Base-by-base conservation (phyloP, 35 echinoderm and acorn worm species). In the Apostichopus parvimensis region DNA sequence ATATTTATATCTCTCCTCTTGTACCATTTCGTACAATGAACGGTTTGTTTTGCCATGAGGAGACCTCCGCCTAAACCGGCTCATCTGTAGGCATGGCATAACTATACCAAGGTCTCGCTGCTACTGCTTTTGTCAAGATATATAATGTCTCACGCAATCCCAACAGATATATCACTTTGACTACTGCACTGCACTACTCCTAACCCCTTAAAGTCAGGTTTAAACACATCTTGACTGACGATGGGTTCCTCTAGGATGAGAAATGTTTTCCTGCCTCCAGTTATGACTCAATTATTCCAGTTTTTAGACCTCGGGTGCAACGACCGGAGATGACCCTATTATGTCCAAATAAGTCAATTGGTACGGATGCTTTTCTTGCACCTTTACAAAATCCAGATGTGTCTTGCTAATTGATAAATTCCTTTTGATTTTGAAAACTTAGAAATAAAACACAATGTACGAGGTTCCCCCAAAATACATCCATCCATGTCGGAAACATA, bases 41-140 rank as follows among this genome's bases (percentile, higher is more conserved):
- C 81, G 20, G 81, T 84, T 84, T 84, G 81, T 58, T 84, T 84
- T 84, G 81, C 81, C 81, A 84, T 20, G 81, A 20, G 54, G 81
- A 58, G n/a, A 84, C 21, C 56, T 56, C 52, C 55, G 55, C 57
- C 56, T 5, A 9, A 84, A 84, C 58, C 81, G 17, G 18, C 54
- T 55, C 54, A 84, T 24, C 53, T 84, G 81, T 60, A 59, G 7
- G 56, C 55, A 84, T 84, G 56, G 81, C 81, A 84, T 84, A 23
- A 54, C 71, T 75, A 18, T 75, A n/a, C 17, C 1, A 6, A 75
- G 1, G 17, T 75, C 4, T 75, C n/a, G 14, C 21, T 22, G 24
- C 71, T 5, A 75, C 64, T 9, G 18, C 11, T 18, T 68, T 68
- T 17, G 64, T 68, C 64, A 68, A 11, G 9, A 68, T 68, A 68